These are phyloP conservation scores for Belonocnema kinseyi DNA, from an alignment of 1,140 invertebrate species.

Conservation along the genomic window DNA sequence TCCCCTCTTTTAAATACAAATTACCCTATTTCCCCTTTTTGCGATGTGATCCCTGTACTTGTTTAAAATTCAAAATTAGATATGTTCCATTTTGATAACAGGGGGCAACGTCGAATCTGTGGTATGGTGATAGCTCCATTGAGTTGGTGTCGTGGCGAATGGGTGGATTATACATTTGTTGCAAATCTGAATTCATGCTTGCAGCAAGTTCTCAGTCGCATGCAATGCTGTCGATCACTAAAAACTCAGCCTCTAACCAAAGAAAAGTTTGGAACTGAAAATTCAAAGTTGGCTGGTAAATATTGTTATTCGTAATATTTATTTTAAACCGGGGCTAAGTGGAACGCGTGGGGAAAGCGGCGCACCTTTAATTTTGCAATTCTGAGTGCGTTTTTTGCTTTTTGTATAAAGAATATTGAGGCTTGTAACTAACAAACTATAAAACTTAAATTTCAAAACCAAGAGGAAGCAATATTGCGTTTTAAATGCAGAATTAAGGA, in stretches of 20 bases:
- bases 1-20: too few species aligned
- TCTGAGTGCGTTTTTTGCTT: too few species aligned
- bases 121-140: slow-evolving; percentile 78
- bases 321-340: too few species aligned
- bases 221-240: slow-evolving; percentile 4
- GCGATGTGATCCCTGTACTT: too few species aligned
- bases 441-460: too few species aligned
- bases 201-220: slow-evolving; percentile 48
- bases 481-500: too few species aligned
- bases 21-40: not conserved
- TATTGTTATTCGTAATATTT: too few species aligned
- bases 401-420: too few species aligned
- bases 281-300: slow-evolving; percentile 30
- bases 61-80: not conserved
- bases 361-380: too few species aligned
- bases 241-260: not conserved
- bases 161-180: slow-evolving; percentile 79
- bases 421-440: too few species aligned
- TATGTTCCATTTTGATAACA: not conserved
- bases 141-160: slow-evolving; percentile 79
- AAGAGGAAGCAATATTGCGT: too few species aligned
- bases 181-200: slow-evolving; percentile 72
- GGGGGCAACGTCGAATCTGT: slow-evolving; percentile 52
- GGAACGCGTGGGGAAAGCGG: too few species aligned
- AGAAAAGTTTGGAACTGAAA: not conserved